Percentiles rank a stretch among this genome's conserved stretches.
phyloP scores from a whole-genome alignment of 2,888 invertebrate genomes.

The Diachrysia chrysitis region DNA sequence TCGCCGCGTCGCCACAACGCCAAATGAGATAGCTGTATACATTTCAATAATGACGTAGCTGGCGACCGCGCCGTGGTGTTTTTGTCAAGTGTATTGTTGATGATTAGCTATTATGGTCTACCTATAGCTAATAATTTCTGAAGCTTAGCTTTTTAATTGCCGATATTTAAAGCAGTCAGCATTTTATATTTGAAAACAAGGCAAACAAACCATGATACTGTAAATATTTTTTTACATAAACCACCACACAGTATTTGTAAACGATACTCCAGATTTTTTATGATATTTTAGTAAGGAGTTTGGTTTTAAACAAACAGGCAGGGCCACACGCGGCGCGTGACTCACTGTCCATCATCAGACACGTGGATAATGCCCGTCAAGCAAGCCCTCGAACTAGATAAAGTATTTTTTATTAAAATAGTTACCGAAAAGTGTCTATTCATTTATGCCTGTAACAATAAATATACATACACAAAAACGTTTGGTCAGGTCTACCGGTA shows the following conservation, averaged over 20 bases:
- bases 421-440: background rate
- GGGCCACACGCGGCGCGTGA: conserved; percentile 76
- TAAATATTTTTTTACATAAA: conserved; percentile 55
- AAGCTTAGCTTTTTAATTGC: conserved; percentile 22
- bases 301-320: conserved; percentile 64
- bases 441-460: background rate
- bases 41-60: no score
- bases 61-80: no score
- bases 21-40: no score
- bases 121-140: conserved; percentile 17
- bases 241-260: conserved; percentile 63
- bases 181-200: conserved; percentile 48
- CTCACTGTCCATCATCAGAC: conserved; percentile 55
- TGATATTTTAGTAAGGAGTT: conserved; percentile 65
- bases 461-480: background rate
- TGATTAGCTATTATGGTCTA: no score
- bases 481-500: background rate
- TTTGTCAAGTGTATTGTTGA: no score
- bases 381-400: conserved; percentile 34
- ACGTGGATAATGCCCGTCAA: conserved; percentile 55
- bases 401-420: conserved; percentile 14
- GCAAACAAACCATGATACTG: conserved; percentile 47
- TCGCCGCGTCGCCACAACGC: no score
- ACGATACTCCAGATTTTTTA: conserved; percentile 60
- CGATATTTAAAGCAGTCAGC: conserved; percentile 29